Percentiles rank a stretch among this genome's conserved stretches.
These are phyloP conservation scores for Leptoclinus maculatus DNA, from an alignment of 2,797 vertebrate species.

Conservation along the genomic window DNA sequence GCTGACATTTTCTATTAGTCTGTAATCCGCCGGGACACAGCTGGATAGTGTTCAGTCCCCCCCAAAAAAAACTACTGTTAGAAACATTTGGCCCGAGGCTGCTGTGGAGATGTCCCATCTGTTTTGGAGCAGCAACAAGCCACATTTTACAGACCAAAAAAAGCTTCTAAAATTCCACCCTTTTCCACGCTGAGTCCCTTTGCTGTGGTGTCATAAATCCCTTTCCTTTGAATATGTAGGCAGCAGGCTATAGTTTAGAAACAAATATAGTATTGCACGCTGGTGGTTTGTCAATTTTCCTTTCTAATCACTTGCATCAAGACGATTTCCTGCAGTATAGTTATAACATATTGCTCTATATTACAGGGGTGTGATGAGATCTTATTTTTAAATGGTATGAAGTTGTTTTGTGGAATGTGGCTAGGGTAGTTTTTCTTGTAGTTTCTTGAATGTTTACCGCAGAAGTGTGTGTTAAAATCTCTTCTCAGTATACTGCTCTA, in stretches of 20 bases:
- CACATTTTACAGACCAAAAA: conserved; percentile 68
- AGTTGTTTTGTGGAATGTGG: not conserved
- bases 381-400: not conserved
- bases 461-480: conserved; percentile 1
- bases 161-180: conserved; percentile 64
- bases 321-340: not conserved
- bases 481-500: not conserved
- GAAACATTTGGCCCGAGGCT: conserved; percentile 67
- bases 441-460: conserved; percentile 4
- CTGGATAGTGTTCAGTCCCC: conserved; percentile 57
- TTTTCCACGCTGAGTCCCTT: conserved; percentile 54
- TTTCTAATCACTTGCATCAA: conserved; percentile 24
- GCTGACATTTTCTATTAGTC: conserved; percentile 68
- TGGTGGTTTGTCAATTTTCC: conserved; percentile 22
- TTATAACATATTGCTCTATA: conserved; percentile 2
- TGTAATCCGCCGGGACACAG: conserved; percentile 70
- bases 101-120: conserved; percentile 73
- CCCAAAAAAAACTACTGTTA: conserved; percentile 42
- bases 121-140: conserved; percentile 69
- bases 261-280: conserved; percentile 58
- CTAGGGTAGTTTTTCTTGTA: not conserved
- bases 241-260: conserved; percentile 59
- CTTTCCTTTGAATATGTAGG: conserved; percentile 36
- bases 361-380: not conserved
- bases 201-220: conserved; percentile 71